Evolutionary conservation across 1,140 invertebrate species (phyloP).

Genomic region (Temnothorax longispinosus): DNA sequence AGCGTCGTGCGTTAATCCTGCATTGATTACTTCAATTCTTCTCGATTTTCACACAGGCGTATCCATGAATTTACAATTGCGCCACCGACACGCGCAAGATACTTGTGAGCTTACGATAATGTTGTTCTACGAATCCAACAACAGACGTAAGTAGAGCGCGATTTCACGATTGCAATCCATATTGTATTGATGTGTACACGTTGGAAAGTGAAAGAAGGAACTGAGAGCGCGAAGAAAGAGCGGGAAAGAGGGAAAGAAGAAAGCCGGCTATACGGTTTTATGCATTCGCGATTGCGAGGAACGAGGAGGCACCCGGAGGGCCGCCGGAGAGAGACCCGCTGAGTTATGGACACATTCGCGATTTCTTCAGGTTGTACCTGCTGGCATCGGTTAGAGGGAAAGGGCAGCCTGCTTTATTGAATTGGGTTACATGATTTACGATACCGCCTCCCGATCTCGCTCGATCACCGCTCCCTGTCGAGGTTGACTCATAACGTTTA

Average conservation of each 20-base stretch:
- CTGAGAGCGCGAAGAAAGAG: slow-evolving; percentile 16
- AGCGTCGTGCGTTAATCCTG: neutral
- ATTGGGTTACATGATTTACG: slow-evolving; percentile 82
- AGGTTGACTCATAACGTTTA: slow-evolving; percentile 74
- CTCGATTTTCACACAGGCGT: neutral
- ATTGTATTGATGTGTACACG: slow-evolving; percentile 20
- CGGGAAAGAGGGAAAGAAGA: slow-evolving; percentile 22
- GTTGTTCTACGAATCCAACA: slow-evolving; percentile 81
- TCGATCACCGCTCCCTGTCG: slow-evolving; percentile 74
- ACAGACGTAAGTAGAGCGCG: slow-evolving; percentile 41
- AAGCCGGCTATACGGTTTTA: slow-evolving; percentile 42
- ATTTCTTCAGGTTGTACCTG: slow-evolving; percentile 78
- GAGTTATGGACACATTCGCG: slow-evolving; percentile 79
- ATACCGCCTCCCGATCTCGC: slow-evolving; percentile 74
- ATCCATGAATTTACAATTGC: slow-evolving; percentile 40
- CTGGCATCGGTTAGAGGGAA: slow-evolving; percentile 73
- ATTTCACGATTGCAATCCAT: slow-evolving; percentile 45
- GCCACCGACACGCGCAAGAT: neutral
- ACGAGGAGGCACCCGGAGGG: slow-evolving; percentile 62
- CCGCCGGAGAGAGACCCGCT: slow-evolving; percentile 66
- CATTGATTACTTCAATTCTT: slow-evolving; percentile 36
- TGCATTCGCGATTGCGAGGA: slow-evolving; percentile 55
- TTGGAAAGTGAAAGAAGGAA: slow-evolving; percentile 44
- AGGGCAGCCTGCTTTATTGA: slow-evolving; percentile 80
- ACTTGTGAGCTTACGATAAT: slow-evolving; percentile 70